Evolutionary conservation across 2,888 invertebrate genomes (phyloP).

Genomic region (Taphrorychus bicolor): DNA sequence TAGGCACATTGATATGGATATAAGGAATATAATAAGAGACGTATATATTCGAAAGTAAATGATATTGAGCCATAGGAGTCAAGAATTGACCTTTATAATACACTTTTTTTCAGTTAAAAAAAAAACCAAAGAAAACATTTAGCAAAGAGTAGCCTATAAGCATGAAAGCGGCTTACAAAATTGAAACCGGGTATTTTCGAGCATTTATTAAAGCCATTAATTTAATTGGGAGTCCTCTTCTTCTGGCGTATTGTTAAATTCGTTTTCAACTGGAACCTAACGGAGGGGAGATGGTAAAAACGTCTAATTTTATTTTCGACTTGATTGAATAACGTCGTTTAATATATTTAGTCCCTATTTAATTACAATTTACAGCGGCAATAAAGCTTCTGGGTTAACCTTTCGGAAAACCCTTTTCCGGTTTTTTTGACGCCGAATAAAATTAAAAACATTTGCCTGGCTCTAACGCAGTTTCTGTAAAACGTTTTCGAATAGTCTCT

Average conservation of each 20-base stretch:
- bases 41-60: too few species aligned
- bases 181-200: not conserved
- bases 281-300: slow-evolving; percentile 15
- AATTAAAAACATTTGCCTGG: not conserved
- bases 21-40: too few species aligned
- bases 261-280: slow-evolving; percentile 8
- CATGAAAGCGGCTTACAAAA: not conserved
- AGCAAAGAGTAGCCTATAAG: not conserved
- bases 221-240: slow-evolving; percentile 21
- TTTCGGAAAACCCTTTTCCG: slow-evolving; percentile 24
- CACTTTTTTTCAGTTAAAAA: too few species aligned
- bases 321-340: slow-evolving; percentile 35
- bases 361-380: slow-evolving; percentile 37
- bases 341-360: slow-evolving; percentile 35
- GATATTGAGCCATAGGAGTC: too few species aligned
- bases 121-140: too few species aligned
- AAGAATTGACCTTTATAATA: too few species aligned
- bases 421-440: slow-evolving; percentile 23
- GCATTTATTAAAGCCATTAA: slow-evolving; percentile 11
- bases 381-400: slow-evolving; percentile 24
- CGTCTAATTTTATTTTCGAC: slow-evolving; percentile 35
- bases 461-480: not conserved
- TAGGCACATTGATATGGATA: too few species aligned
- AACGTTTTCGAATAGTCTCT: not conserved
- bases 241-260: slow-evolving; percentile 14